Evolutionary conservation across 2,888 invertebrate genomes (phyloP), one percentile per base, ranked within the genome.

Genomic region (Camponotus fellah): DNA sequence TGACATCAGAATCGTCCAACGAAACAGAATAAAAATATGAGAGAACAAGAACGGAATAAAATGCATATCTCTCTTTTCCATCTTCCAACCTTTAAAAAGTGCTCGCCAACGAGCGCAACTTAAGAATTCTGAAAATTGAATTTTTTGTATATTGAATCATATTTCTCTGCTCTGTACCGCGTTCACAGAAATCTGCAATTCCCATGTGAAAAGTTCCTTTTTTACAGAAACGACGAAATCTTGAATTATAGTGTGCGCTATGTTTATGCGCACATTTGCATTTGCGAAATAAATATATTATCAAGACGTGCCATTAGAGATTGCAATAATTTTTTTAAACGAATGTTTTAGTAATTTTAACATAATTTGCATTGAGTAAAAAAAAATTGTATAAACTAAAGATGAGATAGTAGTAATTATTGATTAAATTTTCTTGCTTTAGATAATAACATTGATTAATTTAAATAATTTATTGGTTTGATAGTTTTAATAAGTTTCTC

Each of bases 51-150:
- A 37, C 3, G n/a, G 17, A 74, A 34, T 74, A 74, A 75, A 81
- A 72, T 40, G 64, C 40, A 26, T 64, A 64, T 64, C 74, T 53
- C 53, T 14, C 14, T 43, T 74, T 81, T 75, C 21, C 43, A 40
- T 56, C 74, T 64, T 74, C 9, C 46, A 71, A 60, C 60, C 74
- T 79, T 79, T 60, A 79, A 79, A 72, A 79, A 72, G 74, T 46
- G 72, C 46, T 72, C 79, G 46, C 53, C 71, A 68, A 79, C 79
- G 79, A 71, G 60, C 72, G 34, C 46, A 72, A 72, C 74, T 79
- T 79, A 72, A 79, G 79, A 72, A 79, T 79, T 72, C 79, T 46
- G 74, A 79, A 79, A 79, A 79, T 79, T 79, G 79, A 79, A 79
- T 79, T 79, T 79, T 60, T 60, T 37, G 79, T 72, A 79, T 72